Base-by-base conservation (phyloP, 30 jellyfish, hydroid and myxozoan species). In the Clytia hemisphaerica region DNA sequence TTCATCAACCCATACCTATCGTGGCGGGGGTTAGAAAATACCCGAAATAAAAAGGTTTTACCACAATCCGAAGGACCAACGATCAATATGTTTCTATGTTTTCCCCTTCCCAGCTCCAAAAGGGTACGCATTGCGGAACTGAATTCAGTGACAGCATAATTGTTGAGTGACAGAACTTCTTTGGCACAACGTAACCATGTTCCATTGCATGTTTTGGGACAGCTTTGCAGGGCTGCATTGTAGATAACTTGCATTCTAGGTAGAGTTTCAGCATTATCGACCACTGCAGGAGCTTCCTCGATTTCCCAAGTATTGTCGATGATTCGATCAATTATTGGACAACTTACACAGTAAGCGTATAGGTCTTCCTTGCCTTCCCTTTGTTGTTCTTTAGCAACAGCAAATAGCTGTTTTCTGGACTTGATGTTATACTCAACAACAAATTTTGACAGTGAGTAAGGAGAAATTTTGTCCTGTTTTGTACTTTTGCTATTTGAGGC, bases 111-210 rank as follows among this genome's bases (percentile, higher is more conserved):
- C 1, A 35, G 44, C 45, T 1, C 72, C 34, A 75, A 48, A 63
- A 75, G 37, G 14, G 45, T 63, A 38, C 81, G 53, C 0, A 75
- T 1, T 1, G 81, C 32, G 0, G 45, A 71, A n/a, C n/a, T n/a
- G n/a, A n/a, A n/a, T n/a, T n/a, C n/a, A n/a, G n/a, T n/a, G n/a
- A n/a, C n/a, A 19, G 82, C 82, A 59, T 28, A 75, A 22, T 48
- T 34, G 46, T 75, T 75, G 73, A 2, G 35, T 32, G 45, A 0
- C 25, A 75, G 34, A 35, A 75, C 88, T 28, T 75, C 81, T 58
- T 24, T 37, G 4, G 88, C 88, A 75, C 88, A 75, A n/a, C 16
- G 5, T 0, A 75, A 46, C 88, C 88, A 75, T 16, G 42, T 63
- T 1, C 81, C 73, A 27, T 30, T 49, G 28, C 81, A 69, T 9